These are phyloP conservation scores for Xenentodon cancila DNA, from an alignment of 2,797 vertebrate genomes.

Conservation along the genomic window DNA sequence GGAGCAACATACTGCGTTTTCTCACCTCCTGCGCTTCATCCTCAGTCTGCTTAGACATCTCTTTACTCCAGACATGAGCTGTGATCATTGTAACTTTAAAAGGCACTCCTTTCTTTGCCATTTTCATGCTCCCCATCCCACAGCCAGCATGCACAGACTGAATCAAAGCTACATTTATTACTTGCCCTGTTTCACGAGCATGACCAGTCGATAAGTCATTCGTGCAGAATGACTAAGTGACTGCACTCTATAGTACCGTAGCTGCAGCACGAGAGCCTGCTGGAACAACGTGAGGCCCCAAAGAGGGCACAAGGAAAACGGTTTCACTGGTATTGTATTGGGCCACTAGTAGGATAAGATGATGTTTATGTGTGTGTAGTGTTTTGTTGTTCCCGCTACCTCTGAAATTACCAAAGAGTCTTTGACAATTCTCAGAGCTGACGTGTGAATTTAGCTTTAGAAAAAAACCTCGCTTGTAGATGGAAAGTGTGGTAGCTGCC, in stretches of 20 bases:
- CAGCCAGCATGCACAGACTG: conserved; percentile 41
- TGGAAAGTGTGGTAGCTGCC: not conserved
- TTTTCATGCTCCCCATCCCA: conserved; percentile 10
- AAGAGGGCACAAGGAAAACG: conserved; percentile 12
- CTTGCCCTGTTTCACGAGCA: conserved; percentile 58
- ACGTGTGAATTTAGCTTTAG: conserved; percentile 1
- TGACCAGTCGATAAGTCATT: conserved; percentile 62
- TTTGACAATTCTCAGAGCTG: conserved; percentile 4
- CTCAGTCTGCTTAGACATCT: not conserved
- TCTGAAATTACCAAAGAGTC: not conserved
- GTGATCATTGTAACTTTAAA: conserved; percentile 45
- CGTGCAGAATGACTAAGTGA: conserved; percentile 50
- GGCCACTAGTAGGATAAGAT: not conserved
- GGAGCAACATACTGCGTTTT: not conserved
- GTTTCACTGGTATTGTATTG: not conserved
- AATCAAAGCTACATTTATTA: conserved; percentile 57
- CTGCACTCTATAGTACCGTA: conserved; percentile 25
- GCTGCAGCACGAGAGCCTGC: conserved; percentile 22
- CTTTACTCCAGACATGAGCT: conserved; percentile 12
- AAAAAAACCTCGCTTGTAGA: conserved; percentile 15
- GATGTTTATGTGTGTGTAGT: conserved; percentile 1
- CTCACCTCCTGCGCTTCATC: conserved; percentile 21
- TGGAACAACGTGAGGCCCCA: conserved; percentile 21
- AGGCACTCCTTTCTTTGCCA: conserved; percentile 23
- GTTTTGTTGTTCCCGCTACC: conserved; percentile 2